phyloP scores from a whole-genome alignment of 2,797 vertebrate species.

The Microcaecilia unicolor region DNA sequence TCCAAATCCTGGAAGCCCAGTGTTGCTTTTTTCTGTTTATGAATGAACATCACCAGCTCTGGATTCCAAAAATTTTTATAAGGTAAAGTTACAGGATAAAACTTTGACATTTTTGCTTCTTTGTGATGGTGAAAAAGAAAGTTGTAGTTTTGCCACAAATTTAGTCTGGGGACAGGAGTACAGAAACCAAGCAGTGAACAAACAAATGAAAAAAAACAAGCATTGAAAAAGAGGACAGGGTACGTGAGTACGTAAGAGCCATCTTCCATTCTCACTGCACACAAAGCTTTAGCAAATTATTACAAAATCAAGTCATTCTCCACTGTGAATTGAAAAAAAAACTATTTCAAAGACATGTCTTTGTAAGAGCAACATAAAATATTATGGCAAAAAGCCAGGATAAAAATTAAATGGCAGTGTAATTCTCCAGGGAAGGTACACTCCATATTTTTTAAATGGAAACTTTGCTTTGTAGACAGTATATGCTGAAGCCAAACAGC shows the following conservation, averaged over 20 bases:
- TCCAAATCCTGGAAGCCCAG: too few relatives aligned
- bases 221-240: too few relatives aligned
- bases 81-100: too few relatives aligned
- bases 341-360: conserved; percentile 10
- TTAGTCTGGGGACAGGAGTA: too few relatives aligned
- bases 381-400: conserved; percentile 19
- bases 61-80: too few relatives aligned
- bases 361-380: conserved; percentile 19
- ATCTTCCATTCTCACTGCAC: conserved; percentile 9
- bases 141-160: too few relatives aligned
- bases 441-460: conserved; percentile 32
- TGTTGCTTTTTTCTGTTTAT: too few relatives aligned
- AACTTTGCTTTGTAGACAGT: conserved; percentile 36
- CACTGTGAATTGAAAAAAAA: conserved; percentile 6
- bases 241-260: conserved; percentile 8
- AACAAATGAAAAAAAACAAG: too few relatives aligned
- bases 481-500: conserved; percentile 24
- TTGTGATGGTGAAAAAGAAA: too few relatives aligned
- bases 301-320: conserved; percentile 13
- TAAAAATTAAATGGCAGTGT: conserved; percentile 22
- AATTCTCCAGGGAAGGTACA: conserved; percentile 28
- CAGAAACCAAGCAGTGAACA: too few relatives aligned
- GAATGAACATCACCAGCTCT: too few relatives aligned
- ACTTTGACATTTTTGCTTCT: too few relatives aligned
- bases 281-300: conserved; percentile 11